Evolutionary conservation across 2,113 vertebrate genomes (phyloP), one percentile per base, ranked within the genome.

Genomic region (Leptobrachium ailaonicum): DNA sequence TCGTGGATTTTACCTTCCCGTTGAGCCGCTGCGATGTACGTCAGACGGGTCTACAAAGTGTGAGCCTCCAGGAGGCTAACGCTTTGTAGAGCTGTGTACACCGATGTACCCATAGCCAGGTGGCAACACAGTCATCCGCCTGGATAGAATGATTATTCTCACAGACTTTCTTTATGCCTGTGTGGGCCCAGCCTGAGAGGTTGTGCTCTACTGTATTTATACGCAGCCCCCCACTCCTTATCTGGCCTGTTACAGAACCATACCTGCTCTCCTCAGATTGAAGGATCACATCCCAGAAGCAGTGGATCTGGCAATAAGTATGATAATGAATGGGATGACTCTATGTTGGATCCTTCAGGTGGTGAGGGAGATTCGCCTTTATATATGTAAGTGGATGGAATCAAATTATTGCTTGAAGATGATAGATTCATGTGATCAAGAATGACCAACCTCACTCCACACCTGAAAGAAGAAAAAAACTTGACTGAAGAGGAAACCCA

Each of bases 371-470:
- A 84, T 66, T 91, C 85, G 64, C 78, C 87, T 58, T 86, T 89
- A 2, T 83, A 14, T 85, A 87, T 87, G 75, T 89, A 91, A 0
- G 86, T 86, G 83, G 89, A 91, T 41, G 87, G 90, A 83, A 92
- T 91, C 78, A 84, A 91, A 73, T 83, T 86, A 42, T 85, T 91
- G 20, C 67, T 94, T 56, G 88, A 88, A 62, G 88, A 88, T 56
- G 89, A 91, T 50, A 60, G 47, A 8, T 41, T 75, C 73, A 50
- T 6, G 42, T 54, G 50, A 20, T 67, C 6, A 68, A 50, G 47
- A 7, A 6, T 8, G 56, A 64, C n/a, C 0, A 13, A 10, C 14
- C n/a, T 2, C 2, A 6, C 2, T 40, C 13, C 3, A 7, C 62
- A 6, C 62, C 40, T 4, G 20, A 32, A 32, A 32, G 6, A 64